Evolutionary conservation across 2,888 invertebrate genomes (phyloP), one percentile per base, ranked within the genome.

Genomic region (Drosophila robusta): DNA sequence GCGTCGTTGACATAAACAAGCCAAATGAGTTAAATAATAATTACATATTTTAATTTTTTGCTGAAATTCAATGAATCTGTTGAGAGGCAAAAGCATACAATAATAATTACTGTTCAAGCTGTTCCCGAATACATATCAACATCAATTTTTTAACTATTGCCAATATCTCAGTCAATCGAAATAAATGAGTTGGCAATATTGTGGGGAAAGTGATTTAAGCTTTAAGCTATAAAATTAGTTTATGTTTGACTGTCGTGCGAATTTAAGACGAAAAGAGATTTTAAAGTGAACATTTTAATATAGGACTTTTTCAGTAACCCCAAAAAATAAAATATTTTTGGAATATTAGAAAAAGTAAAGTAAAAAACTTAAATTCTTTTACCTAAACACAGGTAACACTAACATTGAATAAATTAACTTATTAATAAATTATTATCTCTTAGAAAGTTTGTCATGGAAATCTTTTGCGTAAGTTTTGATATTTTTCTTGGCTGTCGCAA

Each of bases 1-100:
- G 52, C n/a, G 18, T 45, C 49, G 80, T 42, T 77, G 82, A 81
- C 71, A 75, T 62, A 67, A 85, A 79, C 67, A 61, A 60, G 29
- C 58, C 60, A 58, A 80, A 67, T 58, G 68, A 51, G 61, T 8
- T 44, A 49, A 50, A 62, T 49, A 46, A 57, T 54, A 12, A 4
- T 12, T 32, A 4, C 4, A 12, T 12, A 0, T 32, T 12, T 34
- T 34, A 12, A 11, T 4, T 9, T 32, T 32, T 29, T 29, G 29
- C 29, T 29, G 29, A 9, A 29, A 9, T 29, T 2, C 9, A 9
- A 9, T 29, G 32, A 66, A 47, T 63, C 45, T 71, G 66, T 47
- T 70, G 41, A 74, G 45, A 42, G 51, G 38, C 24, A 60, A 58
- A 58, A 62, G 54, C 63, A 8, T 29, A 34, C 44, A 11, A 34